Evolutionary conservation across 2,113 vertebrate species (phyloP).

Genomic region (Oryzias javanicus): DNA sequence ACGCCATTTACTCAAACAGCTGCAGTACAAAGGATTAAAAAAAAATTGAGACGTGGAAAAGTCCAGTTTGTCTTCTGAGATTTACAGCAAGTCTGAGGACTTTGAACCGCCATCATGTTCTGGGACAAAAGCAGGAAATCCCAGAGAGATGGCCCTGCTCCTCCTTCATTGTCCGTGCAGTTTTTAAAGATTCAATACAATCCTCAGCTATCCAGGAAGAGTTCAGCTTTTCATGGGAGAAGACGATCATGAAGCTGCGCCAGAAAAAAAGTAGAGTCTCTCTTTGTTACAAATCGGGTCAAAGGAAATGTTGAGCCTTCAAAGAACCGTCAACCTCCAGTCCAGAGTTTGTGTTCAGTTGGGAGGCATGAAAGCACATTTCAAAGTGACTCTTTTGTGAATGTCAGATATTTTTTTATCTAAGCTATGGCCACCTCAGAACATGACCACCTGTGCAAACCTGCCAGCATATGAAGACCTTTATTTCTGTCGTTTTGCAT

Average conservation of each 20-base stretch:
- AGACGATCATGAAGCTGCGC: slow-evolving; percentile 3
- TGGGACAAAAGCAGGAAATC: slow-evolving; percentile 18
- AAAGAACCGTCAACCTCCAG: background rate
- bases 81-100: slow-evolving; percentile 9
- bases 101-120: background rate
- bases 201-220: slow-evolving; percentile 12
- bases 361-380: background rate
- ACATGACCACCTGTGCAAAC: too few relatives aligned
- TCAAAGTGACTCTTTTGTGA: too few relatives aligned
- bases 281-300: slow-evolving; percentile 7
- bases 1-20: slow-evolving; percentile 32
- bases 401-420: too few relatives aligned
- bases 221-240: slow-evolving; percentile 1
- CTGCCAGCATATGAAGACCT: too few relatives aligned
- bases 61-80: background rate
- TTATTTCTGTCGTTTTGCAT: too few relatives aligned
- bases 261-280: background rate
- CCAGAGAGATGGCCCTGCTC: too few relatives aligned
- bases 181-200: slow-evolving; percentile 35
- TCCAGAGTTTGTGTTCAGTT: slow-evolving; percentile 14
- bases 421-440: too few relatives aligned
- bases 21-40: slow-evolving; percentile 56
- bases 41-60: slow-evolving; percentile 17
- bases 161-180: background rate
- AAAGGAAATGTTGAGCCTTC: slow-evolving; percentile 11